Evolutionary conservation across 2,888 invertebrate species (phyloP).

Genomic region (Caenorhabditis angaria): DNA sequence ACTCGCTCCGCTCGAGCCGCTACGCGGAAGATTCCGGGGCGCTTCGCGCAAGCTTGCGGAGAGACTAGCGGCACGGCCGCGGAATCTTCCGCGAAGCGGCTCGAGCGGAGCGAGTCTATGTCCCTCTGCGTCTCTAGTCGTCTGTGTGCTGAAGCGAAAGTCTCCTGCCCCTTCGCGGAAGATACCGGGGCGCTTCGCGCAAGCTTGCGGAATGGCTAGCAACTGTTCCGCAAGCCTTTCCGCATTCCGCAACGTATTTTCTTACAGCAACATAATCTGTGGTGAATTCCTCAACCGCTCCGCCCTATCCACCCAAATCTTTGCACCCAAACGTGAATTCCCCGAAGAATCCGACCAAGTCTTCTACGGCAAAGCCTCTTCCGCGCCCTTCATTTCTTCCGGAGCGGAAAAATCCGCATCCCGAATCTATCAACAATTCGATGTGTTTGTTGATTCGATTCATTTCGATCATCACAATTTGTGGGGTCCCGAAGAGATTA

Average conservation of each 20-base stretch:
- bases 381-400: neutral
- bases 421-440: slow-evolving; percentile 29
- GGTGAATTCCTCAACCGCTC: neutral
- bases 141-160: too few species aligned
- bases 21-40: too few species aligned
- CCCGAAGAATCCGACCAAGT: neutral
- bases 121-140: too few species aligned
- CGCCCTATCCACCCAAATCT: neutral
- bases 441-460: slow-evolving; percentile 43
- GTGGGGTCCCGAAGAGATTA: slow-evolving; percentile 34
- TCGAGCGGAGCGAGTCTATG: too few species aligned
- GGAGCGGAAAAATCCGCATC: slow-evolving; percentile 5
- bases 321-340: neutral
- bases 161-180: too few species aligned
- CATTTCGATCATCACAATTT: slow-evolving; percentile 44
- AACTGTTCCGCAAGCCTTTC: neutral
- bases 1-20: too few species aligned
- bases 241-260: neutral
- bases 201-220: too few species aligned
- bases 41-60: too few species aligned
- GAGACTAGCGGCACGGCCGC: too few species aligned
- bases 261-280: neutral
- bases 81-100: too few species aligned
- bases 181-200: too few species aligned
- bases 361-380: neutral